Evolutionary conservation across 2,797 vertebrate species (phyloP), one percentile per base, ranked within the genome.

Genomic region (Danio choprae): DNA sequence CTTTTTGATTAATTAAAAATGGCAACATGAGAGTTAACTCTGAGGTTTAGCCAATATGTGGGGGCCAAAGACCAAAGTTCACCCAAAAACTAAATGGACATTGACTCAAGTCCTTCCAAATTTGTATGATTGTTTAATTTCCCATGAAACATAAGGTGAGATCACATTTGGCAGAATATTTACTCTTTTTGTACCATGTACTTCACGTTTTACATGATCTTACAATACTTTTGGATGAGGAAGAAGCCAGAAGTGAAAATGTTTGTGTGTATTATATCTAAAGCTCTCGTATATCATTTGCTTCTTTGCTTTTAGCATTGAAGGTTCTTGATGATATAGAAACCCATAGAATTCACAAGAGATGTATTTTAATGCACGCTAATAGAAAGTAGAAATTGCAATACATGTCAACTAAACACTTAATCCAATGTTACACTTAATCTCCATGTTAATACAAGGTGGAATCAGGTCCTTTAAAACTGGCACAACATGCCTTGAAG

Each of bases 1-100:
- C 51, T 64, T 55, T 22, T 67, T 77, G 53, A 58, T 40, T 40
- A 8, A 16, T 56, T 67, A 36, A 15, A 58, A 22, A 36, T 40
- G 53, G 13, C 58, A 40, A 48, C 41, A 64, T 74, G 29, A 22
- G 10, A 11, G 22, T 12, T 50, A 18, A 5, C 43, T 10, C 15
- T 38, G 40, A 64, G 40, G 3, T 12, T 43, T 64, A 43, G 6
- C 40, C 63, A 65, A 20, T 46, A 60, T 0, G 1, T 20, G 11
- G 11, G 46, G 55, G n/a, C 36, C 41, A 73, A 36, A 46, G 3
- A 36, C 6, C 10, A 44, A 16, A 73, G 18, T 11, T 44, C 9
- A 73, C 12, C 40, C 15, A 22, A 56, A 43, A 72, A 41, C 18
- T 13, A 40, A 62, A 38, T 8, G 15, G 6, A 38, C 16, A 64